A percentile compares a stretch with the other conserved stretches of the same genome.
phyloP scores from a whole-genome alignment of 2,113 vertebrate species.

The Danionella cerebrum region DNA sequence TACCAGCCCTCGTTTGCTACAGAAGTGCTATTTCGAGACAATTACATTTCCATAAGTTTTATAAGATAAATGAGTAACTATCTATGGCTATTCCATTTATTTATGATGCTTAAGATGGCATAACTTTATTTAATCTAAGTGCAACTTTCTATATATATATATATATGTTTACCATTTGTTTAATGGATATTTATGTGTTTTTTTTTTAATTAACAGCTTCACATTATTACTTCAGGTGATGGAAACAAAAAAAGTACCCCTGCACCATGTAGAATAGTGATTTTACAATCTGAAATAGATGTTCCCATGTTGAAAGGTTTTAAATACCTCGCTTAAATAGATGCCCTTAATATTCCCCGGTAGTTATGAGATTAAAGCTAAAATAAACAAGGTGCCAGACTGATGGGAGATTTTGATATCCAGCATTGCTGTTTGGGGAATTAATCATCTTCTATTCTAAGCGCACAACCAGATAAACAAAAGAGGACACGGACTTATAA shows the following conservation, averaged over 20 bases:
- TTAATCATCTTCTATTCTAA: conserved; percentile 11
- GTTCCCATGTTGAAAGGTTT: not conserved
- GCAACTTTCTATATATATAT: not conserved
- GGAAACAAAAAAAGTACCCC: too few relatives aligned
- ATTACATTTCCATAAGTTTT: too few relatives aligned
- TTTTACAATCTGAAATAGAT: conserved; percentile 7
- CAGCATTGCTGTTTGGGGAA: not conserved
- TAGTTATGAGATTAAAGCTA: not conserved
- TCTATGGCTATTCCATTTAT: too few relatives aligned
- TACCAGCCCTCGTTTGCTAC: not conserved
- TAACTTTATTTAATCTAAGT: not conserved
- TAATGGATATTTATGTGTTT: too few relatives aligned
- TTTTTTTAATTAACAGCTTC: too few relatives aligned
- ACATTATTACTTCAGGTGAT: too few relatives aligned
- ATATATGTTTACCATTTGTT: not conserved
- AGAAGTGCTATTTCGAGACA: not conserved
- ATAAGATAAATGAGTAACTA: too few relatives aligned
- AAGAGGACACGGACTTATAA: not conserved
- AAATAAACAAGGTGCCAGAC: conserved; percentile 10
- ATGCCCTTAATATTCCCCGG: not conserved
- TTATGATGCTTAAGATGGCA: too few relatives aligned
- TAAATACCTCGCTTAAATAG: conserved; percentile 6
- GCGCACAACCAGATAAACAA: not conserved
- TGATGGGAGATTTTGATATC: conserved; percentile 15
- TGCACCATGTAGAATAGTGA: too few relatives aligned